Percentiles rank a stretch among this genome's conserved stretches.
These are phyloP conservation scores for Cariama cristata DNA, from an alignment of 2,113 vertebrate species.

Conservation along the genomic window DNA sequence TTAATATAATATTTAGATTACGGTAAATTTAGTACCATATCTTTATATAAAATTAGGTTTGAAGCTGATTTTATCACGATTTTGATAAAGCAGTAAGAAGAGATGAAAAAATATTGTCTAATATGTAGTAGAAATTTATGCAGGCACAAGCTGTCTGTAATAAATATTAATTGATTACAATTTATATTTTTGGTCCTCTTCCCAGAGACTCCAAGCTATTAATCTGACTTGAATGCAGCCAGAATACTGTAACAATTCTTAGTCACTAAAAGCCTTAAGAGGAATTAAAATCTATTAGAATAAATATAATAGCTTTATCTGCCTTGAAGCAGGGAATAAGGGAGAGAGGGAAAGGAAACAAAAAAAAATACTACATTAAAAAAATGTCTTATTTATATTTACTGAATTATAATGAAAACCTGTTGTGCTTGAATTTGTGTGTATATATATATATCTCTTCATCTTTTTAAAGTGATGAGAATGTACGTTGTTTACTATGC, in stretches of 20 bases:
- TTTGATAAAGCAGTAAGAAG: not conserved
- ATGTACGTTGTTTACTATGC: not conserved
- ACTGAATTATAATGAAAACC: not conserved
- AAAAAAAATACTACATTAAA: not conserved
- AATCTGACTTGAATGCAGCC: not conserved
- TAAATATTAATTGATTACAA: slow-evolving; percentile 58
- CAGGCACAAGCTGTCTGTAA: slow-evolving; percentile 35
- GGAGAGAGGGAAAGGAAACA: not conserved
- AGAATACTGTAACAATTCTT: slow-evolving; percentile 3
- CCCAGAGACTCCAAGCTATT: slow-evolving; percentile 29
- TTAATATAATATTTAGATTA: not conserved
- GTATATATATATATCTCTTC: not conserved
- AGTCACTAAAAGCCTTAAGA: not conserved
- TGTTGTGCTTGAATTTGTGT: not conserved
- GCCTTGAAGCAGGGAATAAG: not conserved
- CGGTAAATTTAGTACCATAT: not conserved
- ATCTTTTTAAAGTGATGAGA: not conserved
- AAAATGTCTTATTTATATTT: not conserved
- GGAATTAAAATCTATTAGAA: not conserved
- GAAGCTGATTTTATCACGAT: not conserved
- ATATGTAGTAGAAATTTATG: slow-evolving; percentile 37
- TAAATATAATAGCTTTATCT: not conserved
- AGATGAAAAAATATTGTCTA: slow-evolving; percentile 23
- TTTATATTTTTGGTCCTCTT: slow-evolving; percentile 64
- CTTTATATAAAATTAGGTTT: not conserved